Percentiles rank a stretch among this genome's conserved stretches.
These are phyloP conservation scores for Plectrocnemia conspersa DNA, from an alignment of 1,140 invertebrate species.

Conservation along the genomic window DNA sequence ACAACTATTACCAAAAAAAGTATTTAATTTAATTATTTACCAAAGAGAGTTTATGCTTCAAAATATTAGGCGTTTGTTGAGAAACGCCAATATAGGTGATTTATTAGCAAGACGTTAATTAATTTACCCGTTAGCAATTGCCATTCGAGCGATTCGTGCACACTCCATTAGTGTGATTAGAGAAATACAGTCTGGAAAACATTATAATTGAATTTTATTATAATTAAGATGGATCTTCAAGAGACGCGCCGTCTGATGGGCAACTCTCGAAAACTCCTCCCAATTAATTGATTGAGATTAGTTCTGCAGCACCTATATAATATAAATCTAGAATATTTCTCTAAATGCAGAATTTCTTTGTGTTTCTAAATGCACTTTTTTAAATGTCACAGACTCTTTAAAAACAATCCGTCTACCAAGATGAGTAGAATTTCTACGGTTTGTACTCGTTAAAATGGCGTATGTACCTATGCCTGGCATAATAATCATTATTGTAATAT, in stretches of 20 bases:
- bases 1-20: too few relatives aligned
- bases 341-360: conserved; percentile 11
- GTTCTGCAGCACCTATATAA: background rate
- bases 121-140: conserved; percentile 10
- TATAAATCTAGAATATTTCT: background rate
- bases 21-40: background rate
- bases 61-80: background rate
- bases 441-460: conserved; percentile 6
- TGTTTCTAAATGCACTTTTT: conserved; percentile 25
- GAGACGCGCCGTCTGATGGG: conserved; percentile 1
- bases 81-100: background rate
- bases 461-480: conserved; percentile 2
- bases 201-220: conserved; percentile 30
- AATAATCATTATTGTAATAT: conserved; percentile 27
- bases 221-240: conserved; percentile 33
- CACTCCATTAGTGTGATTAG: conserved; percentile 26
- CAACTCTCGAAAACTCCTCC: conserved; percentile 5
- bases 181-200: conserved; percentile 28
- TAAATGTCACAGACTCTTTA: conserved; percentile 30
- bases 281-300: conserved; percentile 30
- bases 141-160: background rate
- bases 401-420: too few relatives aligned
- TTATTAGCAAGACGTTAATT: background rate
- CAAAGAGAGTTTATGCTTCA: background rate
- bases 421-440: background rate